A percentile compares a stretch with the other conserved stretches of the same genome.
Evolutionary conservation across 2,888 invertebrate genomes (phyloP).

Genomic region (Chironomus tentans): DNA sequence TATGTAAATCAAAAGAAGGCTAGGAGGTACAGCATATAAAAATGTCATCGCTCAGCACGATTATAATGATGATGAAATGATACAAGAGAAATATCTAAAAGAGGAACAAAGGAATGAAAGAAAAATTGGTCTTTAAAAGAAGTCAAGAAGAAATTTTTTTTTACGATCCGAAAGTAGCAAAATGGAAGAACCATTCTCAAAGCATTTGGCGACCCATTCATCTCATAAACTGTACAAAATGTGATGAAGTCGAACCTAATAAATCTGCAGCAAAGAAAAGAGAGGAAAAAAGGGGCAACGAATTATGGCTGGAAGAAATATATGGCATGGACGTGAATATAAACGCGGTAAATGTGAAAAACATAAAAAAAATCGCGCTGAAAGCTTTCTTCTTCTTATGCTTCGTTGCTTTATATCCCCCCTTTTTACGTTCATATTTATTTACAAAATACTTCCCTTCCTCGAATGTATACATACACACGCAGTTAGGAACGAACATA

Average conservation of each 20-base stretch:
- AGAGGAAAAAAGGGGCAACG: not conserved
- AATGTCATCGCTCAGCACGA: too few relatives aligned
- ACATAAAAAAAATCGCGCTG: not conserved
- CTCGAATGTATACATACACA: not conserved
- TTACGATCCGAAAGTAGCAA: not conserved
- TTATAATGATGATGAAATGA: not conserved
- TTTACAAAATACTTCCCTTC: too few relatives aligned
- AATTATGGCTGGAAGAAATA: slow-evolving; percentile 14
- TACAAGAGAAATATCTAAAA: not conserved
- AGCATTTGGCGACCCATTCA: not conserved
- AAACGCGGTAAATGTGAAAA: not conserved
- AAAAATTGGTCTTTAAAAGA: too few relatives aligned
- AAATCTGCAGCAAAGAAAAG: not conserved
- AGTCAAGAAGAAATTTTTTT: not conserved
- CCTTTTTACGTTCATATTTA: not conserved
- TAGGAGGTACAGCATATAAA: too few relatives aligned
- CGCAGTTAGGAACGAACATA: not conserved
- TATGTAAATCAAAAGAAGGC: too few relatives aligned
- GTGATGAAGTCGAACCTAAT: slow-evolving; percentile 15
- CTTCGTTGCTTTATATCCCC: not conserved
- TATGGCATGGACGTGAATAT: not conserved
- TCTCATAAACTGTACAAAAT: not conserved
- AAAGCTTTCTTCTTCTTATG: not conserved
- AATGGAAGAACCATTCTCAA: not conserved
- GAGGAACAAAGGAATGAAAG: not conserved